phyloP scores from a whole-genome alignment of 2,797 vertebrate species.

The Falco concolor region DNA sequence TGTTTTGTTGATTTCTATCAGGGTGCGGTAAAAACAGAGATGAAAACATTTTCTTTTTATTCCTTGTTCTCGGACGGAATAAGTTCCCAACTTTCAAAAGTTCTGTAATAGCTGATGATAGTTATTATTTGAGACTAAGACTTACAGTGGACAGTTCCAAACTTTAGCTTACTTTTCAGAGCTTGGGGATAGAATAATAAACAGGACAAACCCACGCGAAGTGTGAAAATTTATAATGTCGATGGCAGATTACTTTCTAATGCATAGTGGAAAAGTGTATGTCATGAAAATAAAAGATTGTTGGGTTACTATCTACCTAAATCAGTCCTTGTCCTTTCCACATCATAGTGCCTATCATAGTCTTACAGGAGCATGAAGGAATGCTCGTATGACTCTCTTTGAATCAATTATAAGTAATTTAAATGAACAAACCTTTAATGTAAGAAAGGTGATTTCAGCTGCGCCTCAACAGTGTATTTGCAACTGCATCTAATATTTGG shows the following conservation, averaged over 20 bases:
- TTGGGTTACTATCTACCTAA: neutral
- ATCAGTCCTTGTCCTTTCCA: neutral
- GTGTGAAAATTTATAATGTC: neutral
- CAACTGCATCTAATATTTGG: neutral
- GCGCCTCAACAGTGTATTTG: neutral
- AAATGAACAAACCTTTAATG: neutral
- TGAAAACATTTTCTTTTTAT: constrained; percentile 15
- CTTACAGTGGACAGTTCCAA: neutral
- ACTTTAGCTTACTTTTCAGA: neutral
- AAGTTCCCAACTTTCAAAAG: neutral
- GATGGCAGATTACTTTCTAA: neutral
- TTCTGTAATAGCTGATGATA: neutral
- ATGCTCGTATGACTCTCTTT: neutral
- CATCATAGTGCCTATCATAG: neutral
- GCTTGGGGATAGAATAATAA: neutral
- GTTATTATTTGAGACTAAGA: neutral
- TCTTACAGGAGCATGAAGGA: neutral
- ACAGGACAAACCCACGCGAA: neutral
- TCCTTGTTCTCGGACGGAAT: neutral
- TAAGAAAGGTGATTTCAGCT: neutral
- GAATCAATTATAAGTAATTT: neutral
- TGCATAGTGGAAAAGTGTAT: neutral
- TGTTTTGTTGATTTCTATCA: neutral
- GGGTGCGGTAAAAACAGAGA: neutral
- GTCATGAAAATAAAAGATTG: neutral